Conservation (phyloP, 2,113 vertebrate genomes). For the Thalassarche chlororhynchos region DNA sequence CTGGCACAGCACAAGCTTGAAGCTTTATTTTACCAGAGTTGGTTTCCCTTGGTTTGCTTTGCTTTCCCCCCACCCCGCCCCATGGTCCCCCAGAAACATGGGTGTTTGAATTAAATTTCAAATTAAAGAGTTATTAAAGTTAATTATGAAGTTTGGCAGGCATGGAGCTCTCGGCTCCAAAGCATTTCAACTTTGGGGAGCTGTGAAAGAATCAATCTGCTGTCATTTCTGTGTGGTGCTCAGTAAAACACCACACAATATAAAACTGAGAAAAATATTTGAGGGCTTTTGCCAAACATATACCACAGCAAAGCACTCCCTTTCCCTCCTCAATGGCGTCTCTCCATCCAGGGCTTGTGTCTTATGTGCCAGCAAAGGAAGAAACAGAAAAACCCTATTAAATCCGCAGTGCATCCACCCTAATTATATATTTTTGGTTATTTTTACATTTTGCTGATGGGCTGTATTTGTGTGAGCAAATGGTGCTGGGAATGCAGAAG, state of each 20-base stretch:
- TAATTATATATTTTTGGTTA: conserved; percentile 28
- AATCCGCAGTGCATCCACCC: neutral
- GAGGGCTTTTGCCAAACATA: neutral
- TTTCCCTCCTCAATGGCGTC: neutral
- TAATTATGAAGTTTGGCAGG: conserved; percentile 50
- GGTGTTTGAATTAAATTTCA: conserved; percentile 14
- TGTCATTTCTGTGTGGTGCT: neutral
- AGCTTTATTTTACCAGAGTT: neutral
- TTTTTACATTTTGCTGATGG: conserved; percentile 53
- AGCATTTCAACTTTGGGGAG: conserved; percentile 11
- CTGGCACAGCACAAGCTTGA: neutral
- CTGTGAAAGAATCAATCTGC: conserved; percentile 48
- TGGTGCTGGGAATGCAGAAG: neutral
- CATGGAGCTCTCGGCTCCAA: neutral
- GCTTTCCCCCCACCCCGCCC: fast-evolving
- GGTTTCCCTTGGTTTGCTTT: neutral
- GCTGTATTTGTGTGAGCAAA: neutral
- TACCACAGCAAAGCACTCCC: neutral
- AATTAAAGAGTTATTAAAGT: conserved; percentile 35
- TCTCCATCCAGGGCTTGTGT: neutral
- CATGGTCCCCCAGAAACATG: neutral
- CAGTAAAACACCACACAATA: neutral
- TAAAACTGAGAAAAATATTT: conserved; percentile 25
- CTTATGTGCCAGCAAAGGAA: neutral
- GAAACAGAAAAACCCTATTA: conserved; percentile 9